Evolutionary conservation across 2,113 vertebrate species (phyloP).

Genomic region (Mustela nigripes): DNA sequence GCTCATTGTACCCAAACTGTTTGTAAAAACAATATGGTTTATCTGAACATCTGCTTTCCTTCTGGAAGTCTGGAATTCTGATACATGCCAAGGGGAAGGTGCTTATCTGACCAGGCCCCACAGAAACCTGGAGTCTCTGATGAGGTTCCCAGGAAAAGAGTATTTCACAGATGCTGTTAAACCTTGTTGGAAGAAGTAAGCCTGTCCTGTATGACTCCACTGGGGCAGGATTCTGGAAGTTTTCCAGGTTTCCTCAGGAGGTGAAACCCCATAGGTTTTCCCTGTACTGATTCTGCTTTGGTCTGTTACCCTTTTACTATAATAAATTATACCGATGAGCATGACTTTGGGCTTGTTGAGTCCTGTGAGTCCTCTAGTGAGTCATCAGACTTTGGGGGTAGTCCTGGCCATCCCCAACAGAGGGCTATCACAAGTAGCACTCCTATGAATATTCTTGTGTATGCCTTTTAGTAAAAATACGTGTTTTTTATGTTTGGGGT

Average conservation of each 20-base stretch:
- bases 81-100: not conserved
- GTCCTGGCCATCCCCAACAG: not conserved
- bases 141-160: not conserved
- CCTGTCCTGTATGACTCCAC: not conserved
- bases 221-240: not conserved
- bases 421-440: not conserved
- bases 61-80: not conserved
- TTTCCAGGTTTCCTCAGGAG: not conserved
- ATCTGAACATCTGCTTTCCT: conserved; percentile 41
- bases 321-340: not conserved
- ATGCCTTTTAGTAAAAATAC: not conserved
- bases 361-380: not conserved
- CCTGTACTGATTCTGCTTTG: not conserved
- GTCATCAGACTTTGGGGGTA: not conserved
- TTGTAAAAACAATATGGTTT: conserved; percentile 15
- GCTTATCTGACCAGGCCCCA: not conserved
- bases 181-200: not conserved
- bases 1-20: not conserved
- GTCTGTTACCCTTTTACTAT: not conserved
- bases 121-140: not conserved
- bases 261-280: not conserved
- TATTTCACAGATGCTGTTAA: not conserved
- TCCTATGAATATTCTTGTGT: not conserved
- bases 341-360: not conserved
- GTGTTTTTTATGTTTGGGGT: too few relatives aligned